Evolutionary conservation across 2,888 invertebrate genomes (phyloP).

Genomic region (Leptinotarsa tumamoca): DNA sequence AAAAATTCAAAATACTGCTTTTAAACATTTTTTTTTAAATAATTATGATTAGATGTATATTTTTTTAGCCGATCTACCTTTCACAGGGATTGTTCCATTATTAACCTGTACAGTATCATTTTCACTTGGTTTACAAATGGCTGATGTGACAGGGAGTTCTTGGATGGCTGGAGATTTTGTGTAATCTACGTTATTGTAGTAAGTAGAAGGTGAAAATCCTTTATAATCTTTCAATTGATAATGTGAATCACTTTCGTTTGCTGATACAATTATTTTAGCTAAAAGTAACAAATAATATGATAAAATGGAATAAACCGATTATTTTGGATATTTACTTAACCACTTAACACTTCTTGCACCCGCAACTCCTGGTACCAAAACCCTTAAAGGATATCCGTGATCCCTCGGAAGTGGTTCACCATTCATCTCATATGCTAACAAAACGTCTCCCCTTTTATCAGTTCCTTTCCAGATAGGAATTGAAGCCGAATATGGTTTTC

Average conservation of each 20-base stretch:
- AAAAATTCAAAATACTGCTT: too few relatives aligned
- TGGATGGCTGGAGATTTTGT: conserved; percentile 88
- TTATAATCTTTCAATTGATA: conserved; percentile 99
- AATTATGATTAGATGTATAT: too few relatives aligned
- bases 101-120: conserved; percentile 72
- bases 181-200: conserved; percentile 93
- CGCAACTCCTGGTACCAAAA: conserved; percentile 92
- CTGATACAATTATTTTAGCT: conserved; percentile 79
- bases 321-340: conserved; percentile 72
- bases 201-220: conserved; percentile 84
- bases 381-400: conserved; percentile 92
- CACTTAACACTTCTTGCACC: conserved; percentile 98
- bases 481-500: conserved; percentile 88
- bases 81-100: conserved; percentile 70
- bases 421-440: conserved; percentile 97
- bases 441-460: conserved; percentile 79
- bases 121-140: conserved; percentile 84
- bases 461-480: conserved; percentile 86
- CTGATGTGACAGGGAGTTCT: conserved; percentile 94
- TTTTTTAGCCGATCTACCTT: conserved; percentile 67
- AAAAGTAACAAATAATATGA: conserved; percentile 35
- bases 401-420: conserved; percentile 84
- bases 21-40: too few relatives aligned
- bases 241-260: conserved; percentile 89
- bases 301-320: neutral